Percentiles rank a stretch among this genome's conserved stretches.
Conservation (phyloP, 1,140 invertebrate genomes). For the Paraescarpia echinospica region DNA sequence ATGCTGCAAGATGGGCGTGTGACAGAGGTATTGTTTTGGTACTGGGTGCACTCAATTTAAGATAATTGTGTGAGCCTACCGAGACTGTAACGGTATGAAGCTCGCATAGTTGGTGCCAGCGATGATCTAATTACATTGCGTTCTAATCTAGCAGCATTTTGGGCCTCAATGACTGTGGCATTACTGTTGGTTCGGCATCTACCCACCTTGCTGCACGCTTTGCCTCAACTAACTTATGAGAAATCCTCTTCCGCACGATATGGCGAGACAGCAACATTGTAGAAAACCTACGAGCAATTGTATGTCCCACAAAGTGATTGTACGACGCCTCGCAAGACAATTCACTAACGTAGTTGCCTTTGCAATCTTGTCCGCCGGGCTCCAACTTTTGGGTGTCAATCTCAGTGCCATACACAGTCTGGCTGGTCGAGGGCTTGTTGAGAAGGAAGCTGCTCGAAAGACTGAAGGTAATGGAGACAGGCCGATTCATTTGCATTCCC, state of each 20-base stretch:
- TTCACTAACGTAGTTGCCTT: neutral
- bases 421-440: neutral
- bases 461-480: neutral
- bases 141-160: too few species aligned
- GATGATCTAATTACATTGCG: too few species aligned
- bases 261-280: neutral
- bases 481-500: neutral
- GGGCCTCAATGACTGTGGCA: too few species aligned
- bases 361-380: constrained; percentile 5
- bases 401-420: neutral
- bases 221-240: neutral
- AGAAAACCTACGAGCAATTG: neutral
- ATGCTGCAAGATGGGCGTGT: neutral
- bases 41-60: too few species aligned
- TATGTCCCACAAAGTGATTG: neutral
- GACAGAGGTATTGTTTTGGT: too few species aligned
- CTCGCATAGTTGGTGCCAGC: too few species aligned
- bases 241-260: constrained; percentile 15
- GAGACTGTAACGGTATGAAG: too few species aligned
- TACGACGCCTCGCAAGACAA: neutral
- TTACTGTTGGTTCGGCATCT: neutral
- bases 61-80: too few species aligned
- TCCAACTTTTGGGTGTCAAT: neutral
- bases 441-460: constrained; percentile 13
- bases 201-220: neutral